phyloP scores from a whole-genome alignment of 2,888 invertebrate species.

The Seladonia tumulorum region DNA sequence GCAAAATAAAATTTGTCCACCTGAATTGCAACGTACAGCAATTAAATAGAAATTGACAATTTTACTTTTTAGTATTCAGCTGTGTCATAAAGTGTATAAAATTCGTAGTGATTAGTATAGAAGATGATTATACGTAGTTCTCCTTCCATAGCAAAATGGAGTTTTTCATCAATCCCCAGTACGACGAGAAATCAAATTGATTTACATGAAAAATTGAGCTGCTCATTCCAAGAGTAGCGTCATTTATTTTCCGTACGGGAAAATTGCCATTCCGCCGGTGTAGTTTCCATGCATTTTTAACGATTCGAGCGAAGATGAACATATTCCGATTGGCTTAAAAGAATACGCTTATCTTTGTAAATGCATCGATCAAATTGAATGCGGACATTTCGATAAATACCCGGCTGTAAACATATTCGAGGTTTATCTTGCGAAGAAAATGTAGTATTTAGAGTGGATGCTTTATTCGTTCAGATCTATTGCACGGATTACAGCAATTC shows the following conservation, averaged over 20 bases:
- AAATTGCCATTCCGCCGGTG: not conserved
- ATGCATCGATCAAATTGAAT: not conserved
- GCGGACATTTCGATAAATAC: not conserved
- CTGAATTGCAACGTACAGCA: too few species aligned
- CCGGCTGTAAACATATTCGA: not conserved
- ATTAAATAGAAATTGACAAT: too few species aligned
- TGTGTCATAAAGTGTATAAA: too few species aligned
- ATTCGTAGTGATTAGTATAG: too few species aligned
- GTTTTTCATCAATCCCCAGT: not conserved
- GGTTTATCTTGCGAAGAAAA: not conserved
- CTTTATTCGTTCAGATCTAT: constrained; percentile 21
- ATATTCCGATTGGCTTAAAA: not conserved
- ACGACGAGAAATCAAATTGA: not conserved
- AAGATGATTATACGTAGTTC: not conserved
- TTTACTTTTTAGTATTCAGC: not conserved
- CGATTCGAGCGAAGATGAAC: not conserved
- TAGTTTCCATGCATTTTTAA: not conserved
- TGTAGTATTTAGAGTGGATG: not conserved
- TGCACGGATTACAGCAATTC: not conserved
- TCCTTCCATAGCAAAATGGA: not conserved
- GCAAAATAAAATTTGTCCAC: too few species aligned
- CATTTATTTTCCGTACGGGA: not conserved
- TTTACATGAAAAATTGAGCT: not conserved
- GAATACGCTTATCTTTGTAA: not conserved
- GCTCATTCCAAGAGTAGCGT: not conserved